Evolutionary conservation across 2,888 invertebrate genomes (phyloP), one percentile per base, ranked within the genome.

Genomic region (Dorcus hopei): DNA sequence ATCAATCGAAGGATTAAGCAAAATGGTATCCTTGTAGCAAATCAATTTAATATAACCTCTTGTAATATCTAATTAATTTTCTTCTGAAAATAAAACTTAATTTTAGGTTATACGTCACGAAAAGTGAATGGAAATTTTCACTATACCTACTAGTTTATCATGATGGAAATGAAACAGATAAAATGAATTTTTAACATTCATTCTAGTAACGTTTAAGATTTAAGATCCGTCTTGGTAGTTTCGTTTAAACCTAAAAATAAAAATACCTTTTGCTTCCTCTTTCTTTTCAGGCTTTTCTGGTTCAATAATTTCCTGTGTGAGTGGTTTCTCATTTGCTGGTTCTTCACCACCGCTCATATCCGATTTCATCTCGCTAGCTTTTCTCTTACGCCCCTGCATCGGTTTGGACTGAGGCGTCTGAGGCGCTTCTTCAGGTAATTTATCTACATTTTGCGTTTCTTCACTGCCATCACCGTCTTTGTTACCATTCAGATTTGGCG

Each of bases 401-500:
- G 56, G 42, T 14, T 52, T 54, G 47, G 41, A 48, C 38, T 16
- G 23, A 7, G 49, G 11, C 7, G 19, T 48, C 4, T 14, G 9
- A 39, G 48, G 5, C 38, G 49, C 40, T 38, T 53, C 52, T 11
- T 52, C 52, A 26, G 42, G 19, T 33, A 45, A 49, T 40, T 54
- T 60, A 42, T 57, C 60, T 9, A 14, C 9, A 38, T 42, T 50
- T 41, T 41, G 41, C 38, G 45, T 26, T 47, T 60, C 59, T 45
- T 57, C 60, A 6, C 54, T 54, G 14, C 43, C 39, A 60, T 48
- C 60, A 49, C 60, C 60, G 54, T 60, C 60, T 60, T 60, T 65
- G 58, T 63, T 62, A 41, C 65, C 67, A 43, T 67, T 65, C 41
- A 63, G 56, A 56, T 67, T 67, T 67, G 64, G 64, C 67, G 67